Percentiles rank a stretch among this genome's conserved stretches.
These are phyloP conservation scores for Ommatoiulus sabulosus DNA, from an alignment of 2,888 invertebrate species.

Conservation along the genomic window DNA sequence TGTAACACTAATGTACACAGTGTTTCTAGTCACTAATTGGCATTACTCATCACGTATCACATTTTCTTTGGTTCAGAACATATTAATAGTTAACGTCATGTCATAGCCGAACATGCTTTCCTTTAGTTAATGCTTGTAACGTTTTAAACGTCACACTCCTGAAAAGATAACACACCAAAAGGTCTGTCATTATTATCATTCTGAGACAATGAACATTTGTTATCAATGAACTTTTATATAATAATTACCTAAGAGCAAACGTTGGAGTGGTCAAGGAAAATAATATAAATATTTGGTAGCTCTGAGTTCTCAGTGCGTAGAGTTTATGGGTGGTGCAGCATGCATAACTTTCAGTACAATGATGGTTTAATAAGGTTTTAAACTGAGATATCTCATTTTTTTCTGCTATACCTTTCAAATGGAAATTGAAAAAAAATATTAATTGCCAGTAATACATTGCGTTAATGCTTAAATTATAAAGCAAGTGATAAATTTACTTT, in stretches of 20 bases:
- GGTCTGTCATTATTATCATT: neutral
- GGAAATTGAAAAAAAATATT: neutral
- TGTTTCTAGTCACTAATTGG: neutral
- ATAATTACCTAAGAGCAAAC: conserved; percentile 45
- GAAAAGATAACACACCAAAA: neutral
- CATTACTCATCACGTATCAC: neutral
- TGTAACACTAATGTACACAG: neutral
- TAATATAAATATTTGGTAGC: conserved; percentile 51
- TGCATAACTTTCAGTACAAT: conserved; percentile 29
- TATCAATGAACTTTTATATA: neutral
- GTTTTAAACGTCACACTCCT: conserved; percentile 50
- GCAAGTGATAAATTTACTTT: neutral
- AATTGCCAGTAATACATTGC: neutral
- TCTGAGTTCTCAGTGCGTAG: conserved; percentile 41
- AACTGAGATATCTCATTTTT: neutral
- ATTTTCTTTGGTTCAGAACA: conserved; percentile 12
- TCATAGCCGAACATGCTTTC: conserved; percentile 44
- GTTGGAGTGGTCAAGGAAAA: conserved; percentile 11
- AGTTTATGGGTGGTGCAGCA: conserved; percentile 26
- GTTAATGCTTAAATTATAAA: neutral
- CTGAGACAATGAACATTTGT: neutral
- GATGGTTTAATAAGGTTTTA: conserved; percentile 42
- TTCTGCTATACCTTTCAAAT: neutral
- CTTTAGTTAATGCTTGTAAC: conserved; percentile 50
- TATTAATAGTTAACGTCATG: neutral